A percentile compares a stretch with the other conserved stretches of the same genome.
These are phyloP conservation scores for Ericerus pela DNA, from an alignment of 1,140 invertebrate species.

Conservation along the genomic window DNA sequence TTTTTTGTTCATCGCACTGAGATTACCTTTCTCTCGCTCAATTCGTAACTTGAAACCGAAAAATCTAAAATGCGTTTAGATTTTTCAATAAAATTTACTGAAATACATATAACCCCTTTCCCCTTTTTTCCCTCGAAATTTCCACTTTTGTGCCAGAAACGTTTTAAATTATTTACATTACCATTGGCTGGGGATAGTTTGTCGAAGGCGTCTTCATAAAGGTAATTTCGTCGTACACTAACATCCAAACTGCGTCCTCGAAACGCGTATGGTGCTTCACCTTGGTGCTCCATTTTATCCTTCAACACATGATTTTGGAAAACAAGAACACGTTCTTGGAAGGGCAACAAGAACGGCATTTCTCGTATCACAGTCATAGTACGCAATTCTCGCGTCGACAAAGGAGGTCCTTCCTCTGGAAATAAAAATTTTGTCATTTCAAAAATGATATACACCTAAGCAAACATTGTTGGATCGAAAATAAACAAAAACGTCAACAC, in stretches of 20 bases:
- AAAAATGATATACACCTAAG: background rate
- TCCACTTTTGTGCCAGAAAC: too few relatives aligned
- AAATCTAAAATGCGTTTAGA: too few relatives aligned
- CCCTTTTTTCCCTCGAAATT: too few relatives aligned
- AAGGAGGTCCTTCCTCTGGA: constrained; percentile 56
- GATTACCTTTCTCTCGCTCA: too few relatives aligned
- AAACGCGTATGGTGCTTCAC: constrained; percentile 52
- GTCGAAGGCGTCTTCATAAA: constrained; percentile 96
- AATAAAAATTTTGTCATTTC: constrained; percentile 18
- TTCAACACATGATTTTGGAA: constrained; percentile 57
- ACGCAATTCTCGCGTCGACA: constrained; percentile 75
- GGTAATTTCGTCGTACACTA: constrained; percentile 70
- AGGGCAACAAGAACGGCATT: constrained; percentile 84
- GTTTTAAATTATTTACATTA: too few relatives aligned
- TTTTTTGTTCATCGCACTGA: too few relatives aligned
- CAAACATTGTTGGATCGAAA: background rate
- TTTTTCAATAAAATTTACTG: too few relatives aligned
- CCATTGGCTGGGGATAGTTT: constrained; percentile 81
- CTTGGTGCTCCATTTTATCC: constrained; percentile 58
- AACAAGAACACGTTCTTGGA: constrained; percentile 72
- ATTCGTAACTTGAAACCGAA: too few relatives aligned
- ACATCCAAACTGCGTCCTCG: constrained; percentile 61
- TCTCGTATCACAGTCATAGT: constrained; percentile 76
- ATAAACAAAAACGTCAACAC: background rate
- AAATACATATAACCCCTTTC: too few relatives aligned